A percentile compares a stretch with the other conserved stretches of the same genome.
Evolutionary conservation across 2,797 vertebrate genomes (phyloP).

Genomic region (Chiroxiphia lanceolata): DNA sequence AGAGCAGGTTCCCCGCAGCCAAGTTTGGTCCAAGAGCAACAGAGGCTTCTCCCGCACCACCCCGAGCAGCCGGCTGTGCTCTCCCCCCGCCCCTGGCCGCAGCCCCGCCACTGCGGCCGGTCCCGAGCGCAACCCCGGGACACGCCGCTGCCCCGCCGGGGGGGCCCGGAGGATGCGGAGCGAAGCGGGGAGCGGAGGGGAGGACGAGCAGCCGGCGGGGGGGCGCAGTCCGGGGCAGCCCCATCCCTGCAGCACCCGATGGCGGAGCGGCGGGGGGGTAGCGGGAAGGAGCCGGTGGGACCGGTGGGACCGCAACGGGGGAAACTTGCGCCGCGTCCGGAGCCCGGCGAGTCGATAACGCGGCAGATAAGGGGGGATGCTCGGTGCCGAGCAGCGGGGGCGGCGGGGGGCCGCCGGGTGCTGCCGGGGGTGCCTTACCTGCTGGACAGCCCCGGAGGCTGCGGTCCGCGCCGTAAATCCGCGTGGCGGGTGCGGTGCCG

Average conservation of each 20-base stretch:
- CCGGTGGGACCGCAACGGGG: not conserved
- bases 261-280: not conserved
- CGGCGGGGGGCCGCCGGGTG: not conserved
- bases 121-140: not conserved
- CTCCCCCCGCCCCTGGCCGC: not conserved
- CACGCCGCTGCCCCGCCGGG: not conserved
- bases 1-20: not conserved
- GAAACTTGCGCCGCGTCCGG: not conserved
- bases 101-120: not conserved
- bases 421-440: not conserved
- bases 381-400: not conserved
- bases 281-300: not conserved
- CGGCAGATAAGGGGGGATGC: not conserved
- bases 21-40: constrained; percentile 2
- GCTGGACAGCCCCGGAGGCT: not conserved
- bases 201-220: not conserved
- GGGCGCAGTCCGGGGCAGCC: not conserved
- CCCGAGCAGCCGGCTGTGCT: not conserved
- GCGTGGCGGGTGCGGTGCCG: not conserved
- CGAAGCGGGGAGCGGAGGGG: not conserved
- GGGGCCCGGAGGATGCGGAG: not conserved
- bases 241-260: not conserved
- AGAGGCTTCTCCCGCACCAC: not conserved
- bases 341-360: not conserved
- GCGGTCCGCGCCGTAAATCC: not conserved